phyloP scores from a whole-genome alignment of 2,888 invertebrate genomes.

The Epinotia brunnichana region DNA sequence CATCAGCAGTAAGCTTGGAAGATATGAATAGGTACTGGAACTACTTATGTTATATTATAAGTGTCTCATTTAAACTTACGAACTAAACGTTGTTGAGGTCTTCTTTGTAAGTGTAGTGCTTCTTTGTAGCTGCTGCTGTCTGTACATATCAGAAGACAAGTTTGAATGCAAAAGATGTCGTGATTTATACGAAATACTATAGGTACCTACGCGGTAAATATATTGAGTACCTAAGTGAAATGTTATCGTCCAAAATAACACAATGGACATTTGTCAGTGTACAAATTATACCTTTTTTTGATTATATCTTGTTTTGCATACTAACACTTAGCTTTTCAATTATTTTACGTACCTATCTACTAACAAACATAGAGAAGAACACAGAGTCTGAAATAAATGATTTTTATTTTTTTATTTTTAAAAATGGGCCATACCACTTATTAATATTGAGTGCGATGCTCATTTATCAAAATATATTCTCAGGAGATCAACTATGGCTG shows the following conservation, averaged over 20 bases:
- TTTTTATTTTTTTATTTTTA: too few relatives aligned
- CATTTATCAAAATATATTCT: slow-evolving; percentile 16
- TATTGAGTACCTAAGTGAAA: slow-evolving; percentile 7
- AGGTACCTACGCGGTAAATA: neutral
- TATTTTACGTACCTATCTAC: too few relatives aligned
- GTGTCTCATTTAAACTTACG: neutral
- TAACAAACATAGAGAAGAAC: too few relatives aligned
- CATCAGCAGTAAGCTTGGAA: slow-evolving; percentile 6
- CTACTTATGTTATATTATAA: neutral
- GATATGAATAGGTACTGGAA: neutral
- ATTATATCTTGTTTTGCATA: too few relatives aligned
- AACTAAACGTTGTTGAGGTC: neutral
- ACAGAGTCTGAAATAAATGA: too few relatives aligned
- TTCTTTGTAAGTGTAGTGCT: too few relatives aligned
- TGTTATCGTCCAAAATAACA: slow-evolving; percentile 1
- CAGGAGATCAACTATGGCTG: slow-evolving; percentile 45
- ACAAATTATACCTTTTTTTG: too few relatives aligned
- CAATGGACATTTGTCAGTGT: slow-evolving; percentile 4
- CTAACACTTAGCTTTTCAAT: too few relatives aligned
- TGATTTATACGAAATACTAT: slow-evolving; percentile 1
- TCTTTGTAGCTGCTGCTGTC: neutral
- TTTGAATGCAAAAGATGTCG: neutral
- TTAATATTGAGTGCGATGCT: neutral
- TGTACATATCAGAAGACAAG: slow-evolving; percentile 9
- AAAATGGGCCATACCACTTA: neutral